Evolutionary conservation across 2,113 vertebrate species (phyloP), one percentile per base, ranked within the genome.

Genomic region (Petaurus breviceps): DNA sequence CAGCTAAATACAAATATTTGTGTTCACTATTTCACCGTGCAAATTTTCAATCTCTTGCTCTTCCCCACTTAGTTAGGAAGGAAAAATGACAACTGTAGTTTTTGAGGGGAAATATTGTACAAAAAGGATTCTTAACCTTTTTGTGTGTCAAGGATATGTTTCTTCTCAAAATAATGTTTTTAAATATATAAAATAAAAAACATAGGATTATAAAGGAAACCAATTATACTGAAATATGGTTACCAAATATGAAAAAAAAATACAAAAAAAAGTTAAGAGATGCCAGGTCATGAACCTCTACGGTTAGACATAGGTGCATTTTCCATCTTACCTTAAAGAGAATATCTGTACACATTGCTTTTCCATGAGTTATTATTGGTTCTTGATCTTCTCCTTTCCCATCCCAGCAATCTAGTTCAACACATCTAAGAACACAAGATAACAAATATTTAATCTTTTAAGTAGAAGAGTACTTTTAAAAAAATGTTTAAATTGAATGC

Each of bases 321-420:
- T 92, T 68, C 31, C 90, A 91, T 93, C 37, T 98, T 97, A 99
- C 99, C 99, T 99, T 99, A 98, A 99, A 99, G 93, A 99, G 99
- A 96, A 99, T 99, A 95, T 99, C 99, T n/a, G 99, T 99, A 97
- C 99, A 99, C 99, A 99, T 99, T 84, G 99, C 99, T 98, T 99
- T 99, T 43, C 99, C 99, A 2, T 99, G 99, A 0, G 99, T 99
- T 97, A 99, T 99, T 98, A 99, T 99, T 0, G 99, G 99, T 90
- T 99, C 99, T 96, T 99, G 99, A 96, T 99, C 99, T 98, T 99
- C 99, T 91, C 99, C 99, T 99, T 99, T 99, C 51, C 99, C 99
- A 94, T 99, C 99, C 99, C 99, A 99, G 96, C 99, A 99, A 98
- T 99, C 99, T 97, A 99, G 98, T 98, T 99, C 99, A 3, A 99